A percentile compares a stretch with the other conserved stretches of the same genome.
These are phyloP conservation scores for Zhuqinia jingwanae DNA, from an alignment of 2,888 invertebrate genomes.

Conservation along the genomic window DNA sequence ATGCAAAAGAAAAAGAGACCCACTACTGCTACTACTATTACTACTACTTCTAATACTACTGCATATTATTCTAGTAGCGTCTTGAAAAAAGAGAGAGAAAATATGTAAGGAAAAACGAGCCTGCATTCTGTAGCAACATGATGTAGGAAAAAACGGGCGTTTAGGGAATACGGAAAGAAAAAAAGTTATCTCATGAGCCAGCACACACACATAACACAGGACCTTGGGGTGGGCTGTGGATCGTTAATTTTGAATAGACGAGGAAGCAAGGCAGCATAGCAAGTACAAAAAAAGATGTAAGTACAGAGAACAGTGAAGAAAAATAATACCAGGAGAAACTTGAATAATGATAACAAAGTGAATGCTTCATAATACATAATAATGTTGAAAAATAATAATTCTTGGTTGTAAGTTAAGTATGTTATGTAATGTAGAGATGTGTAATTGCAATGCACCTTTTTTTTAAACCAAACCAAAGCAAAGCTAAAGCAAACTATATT, in stretches of 20 bases:
- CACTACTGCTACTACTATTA: too few species aligned
- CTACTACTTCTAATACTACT: too few species aligned
- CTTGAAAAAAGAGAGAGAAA: constrained; percentile 29
- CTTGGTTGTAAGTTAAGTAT: too few species aligned
- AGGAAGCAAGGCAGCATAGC: constrained; percentile 40
- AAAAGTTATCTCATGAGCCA: constrained; percentile 50
- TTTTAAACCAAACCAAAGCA: too few species aligned
- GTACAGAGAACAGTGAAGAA: not conserved
- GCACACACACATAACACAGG: constrained; percentile 44
- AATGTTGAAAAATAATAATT: too few species aligned
- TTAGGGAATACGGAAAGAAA: constrained; percentile 63
- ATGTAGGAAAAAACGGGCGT: constrained; percentile 61
- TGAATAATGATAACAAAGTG: constrained; percentile 6
- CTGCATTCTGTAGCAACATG: constrained; percentile 22
- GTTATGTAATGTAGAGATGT: not conserved
- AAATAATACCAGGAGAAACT: constrained; percentile 24
- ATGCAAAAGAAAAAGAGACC: too few species aligned
- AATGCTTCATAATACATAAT: not conserved
- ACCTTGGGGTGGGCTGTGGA: constrained; percentile 69
- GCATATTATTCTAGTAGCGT: too few species aligned
- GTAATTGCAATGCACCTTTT: too few species aligned
- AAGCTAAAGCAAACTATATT: too few species aligned
- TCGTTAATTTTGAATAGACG: constrained; percentile 70
- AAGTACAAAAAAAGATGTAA: too few species aligned
- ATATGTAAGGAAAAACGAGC: constrained; percentile 6